These are phyloP conservation scores for Terebella lapidaria DNA, from an alignment of 2,888 invertebrate species.

Conservation along the genomic window DNA sequence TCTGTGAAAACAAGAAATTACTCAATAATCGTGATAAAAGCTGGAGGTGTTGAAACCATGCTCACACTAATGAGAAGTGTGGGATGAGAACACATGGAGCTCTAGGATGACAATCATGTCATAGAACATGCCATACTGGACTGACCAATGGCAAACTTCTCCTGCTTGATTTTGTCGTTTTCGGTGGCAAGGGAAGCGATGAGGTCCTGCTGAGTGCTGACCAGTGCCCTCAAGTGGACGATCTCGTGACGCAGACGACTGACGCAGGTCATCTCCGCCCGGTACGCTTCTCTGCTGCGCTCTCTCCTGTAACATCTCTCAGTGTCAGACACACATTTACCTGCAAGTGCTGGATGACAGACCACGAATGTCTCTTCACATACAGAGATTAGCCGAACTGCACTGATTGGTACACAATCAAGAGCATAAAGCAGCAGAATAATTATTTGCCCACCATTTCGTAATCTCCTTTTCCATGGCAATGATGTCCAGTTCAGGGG, in stretches of 20 bases:
- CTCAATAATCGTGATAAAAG: too few relatives aligned
- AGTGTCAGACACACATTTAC: too few relatives aligned
- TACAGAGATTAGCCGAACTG: too few relatives aligned
- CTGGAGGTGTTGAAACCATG: too few relatives aligned
- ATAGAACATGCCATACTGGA: too few relatives aligned
- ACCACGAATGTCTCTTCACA: too few relatives aligned
- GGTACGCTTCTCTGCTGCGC: slow-evolving; percentile 50
- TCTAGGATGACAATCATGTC: too few relatives aligned
- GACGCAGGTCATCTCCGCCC: slow-evolving; percentile 48
- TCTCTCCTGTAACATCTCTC: slow-evolving; percentile 45
- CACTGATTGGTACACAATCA: too few relatives aligned
- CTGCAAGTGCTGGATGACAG: too few relatives aligned
- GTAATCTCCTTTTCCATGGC: slow-evolving; percentile 51
- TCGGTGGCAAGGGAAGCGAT: slow-evolving; percentile 35
- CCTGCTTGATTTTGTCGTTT: slow-evolving; percentile 28
- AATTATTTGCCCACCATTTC: slow-evolving; percentile 52
- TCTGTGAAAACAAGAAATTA: background rate
- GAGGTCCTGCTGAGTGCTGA: slow-evolving; percentile 37
- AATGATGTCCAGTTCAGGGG: slow-evolving; percentile 43
- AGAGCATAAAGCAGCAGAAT: too few relatives aligned
- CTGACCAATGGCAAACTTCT: slow-evolving; percentile 20
- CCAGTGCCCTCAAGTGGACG: slow-evolving; percentile 39
- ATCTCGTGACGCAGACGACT: slow-evolving; percentile 51
- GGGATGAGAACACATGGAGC: too few relatives aligned
- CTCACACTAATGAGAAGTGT: too few relatives aligned